phyloP scores from a whole-genome alignment of 2,888 invertebrate genomes.

The Clitarchus hookeri region DNA sequence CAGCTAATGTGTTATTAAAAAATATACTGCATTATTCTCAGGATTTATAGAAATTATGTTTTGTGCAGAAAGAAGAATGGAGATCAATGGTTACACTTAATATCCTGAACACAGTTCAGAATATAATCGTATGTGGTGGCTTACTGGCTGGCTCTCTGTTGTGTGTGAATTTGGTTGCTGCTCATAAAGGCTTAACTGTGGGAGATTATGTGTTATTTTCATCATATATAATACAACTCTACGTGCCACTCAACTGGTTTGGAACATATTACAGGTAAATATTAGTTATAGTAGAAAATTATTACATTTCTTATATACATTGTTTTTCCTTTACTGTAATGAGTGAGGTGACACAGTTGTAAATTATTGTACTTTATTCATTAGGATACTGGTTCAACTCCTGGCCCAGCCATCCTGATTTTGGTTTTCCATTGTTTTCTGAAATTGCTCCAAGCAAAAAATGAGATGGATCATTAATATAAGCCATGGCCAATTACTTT shows the following conservation, averaged over 20 bases:
- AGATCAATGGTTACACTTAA: slow-evolving; percentile 83
- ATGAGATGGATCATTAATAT: no score
- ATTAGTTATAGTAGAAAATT: neutral
- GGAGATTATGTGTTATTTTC: slow-evolving; percentile 97
- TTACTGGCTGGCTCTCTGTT: slow-evolving; percentile 85
- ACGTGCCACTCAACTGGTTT: slow-evolving; percentile 96
- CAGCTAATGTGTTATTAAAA: no score
- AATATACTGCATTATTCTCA: no score
- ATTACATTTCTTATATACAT: no score
- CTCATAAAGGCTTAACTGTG: slow-evolving; percentile 72
- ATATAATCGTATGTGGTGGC: slow-evolving; percentile 84
- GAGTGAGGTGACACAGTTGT: no score
- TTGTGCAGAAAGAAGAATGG: slow-evolving; percentile 83
- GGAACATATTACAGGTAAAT: slow-evolving; percentile 93
- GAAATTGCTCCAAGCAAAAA: no score
- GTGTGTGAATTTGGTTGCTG: slow-evolving; percentile 84
- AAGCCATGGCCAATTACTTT: no score
- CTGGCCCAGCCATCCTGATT: no score
- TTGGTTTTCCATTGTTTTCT: no score
- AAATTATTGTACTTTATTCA: no score
- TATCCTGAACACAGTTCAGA: slow-evolving; percentile 89
- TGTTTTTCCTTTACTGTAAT: no score
- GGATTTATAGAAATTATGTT: slow-evolving; percentile 32
- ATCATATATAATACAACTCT: slow-evolving; percentile 91
- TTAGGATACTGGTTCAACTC: no score